Evolutionary conservation across 2,797 vertebrate species (phyloP).

Genomic region (Clarias fuscus): DNA sequence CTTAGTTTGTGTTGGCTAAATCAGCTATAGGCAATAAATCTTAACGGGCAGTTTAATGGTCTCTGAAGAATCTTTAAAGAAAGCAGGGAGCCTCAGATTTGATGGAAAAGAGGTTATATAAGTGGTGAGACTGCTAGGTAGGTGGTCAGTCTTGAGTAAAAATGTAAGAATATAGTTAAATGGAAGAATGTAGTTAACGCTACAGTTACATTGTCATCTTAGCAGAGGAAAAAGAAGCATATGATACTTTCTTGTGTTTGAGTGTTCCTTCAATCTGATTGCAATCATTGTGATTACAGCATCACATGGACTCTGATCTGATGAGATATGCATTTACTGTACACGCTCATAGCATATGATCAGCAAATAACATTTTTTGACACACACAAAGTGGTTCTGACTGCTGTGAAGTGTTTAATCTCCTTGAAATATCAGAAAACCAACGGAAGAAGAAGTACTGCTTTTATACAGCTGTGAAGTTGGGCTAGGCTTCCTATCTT

Average conservation of each 20-base stretch:
- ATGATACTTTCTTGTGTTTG: neutral
- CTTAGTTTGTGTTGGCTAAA: conserved; percentile 60
- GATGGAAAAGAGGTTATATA: conserved; percentile 61
- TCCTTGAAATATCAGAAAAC: too few species aligned
- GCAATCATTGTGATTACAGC: too few species aligned
- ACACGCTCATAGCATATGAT: too few species aligned
- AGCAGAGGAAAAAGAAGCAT: neutral
- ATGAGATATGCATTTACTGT: too few species aligned
- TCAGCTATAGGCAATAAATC: conserved; percentile 70
- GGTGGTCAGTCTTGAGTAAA: conserved; percentile 21
- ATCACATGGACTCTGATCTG: too few species aligned
- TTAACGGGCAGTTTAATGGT: conserved; percentile 67
- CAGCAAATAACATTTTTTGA: too few species aligned
- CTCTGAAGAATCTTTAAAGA: conserved; percentile 66
- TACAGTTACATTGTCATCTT: neutral
- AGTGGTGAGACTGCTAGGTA: conserved; percentile 29
- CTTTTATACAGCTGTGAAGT: too few species aligned
- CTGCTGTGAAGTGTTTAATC: too few species aligned
- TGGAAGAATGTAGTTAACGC: neutral
- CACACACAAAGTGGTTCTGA: too few species aligned
- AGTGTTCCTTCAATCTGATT: too few species aligned
- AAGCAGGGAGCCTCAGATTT: conserved; percentile 63
- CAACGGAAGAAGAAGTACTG: too few species aligned
- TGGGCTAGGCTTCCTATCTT: too few species aligned
- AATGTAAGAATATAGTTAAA: conserved; percentile 31